Conservation (phyloP, 1,140 invertebrate genomes). For the Oreohelix idahoensis region DNA sequence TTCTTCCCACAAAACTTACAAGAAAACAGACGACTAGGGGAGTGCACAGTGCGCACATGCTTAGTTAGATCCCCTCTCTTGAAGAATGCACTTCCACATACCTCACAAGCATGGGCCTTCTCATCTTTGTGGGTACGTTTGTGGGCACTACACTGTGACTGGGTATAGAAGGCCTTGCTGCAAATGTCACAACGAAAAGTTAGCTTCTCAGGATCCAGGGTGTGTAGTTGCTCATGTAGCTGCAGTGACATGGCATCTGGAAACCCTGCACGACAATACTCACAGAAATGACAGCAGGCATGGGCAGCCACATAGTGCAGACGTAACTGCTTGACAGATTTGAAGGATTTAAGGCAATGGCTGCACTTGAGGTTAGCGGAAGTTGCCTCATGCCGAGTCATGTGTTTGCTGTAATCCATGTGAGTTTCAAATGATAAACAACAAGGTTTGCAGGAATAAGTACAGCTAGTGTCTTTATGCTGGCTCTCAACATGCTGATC, state of each 20-base stretch:
- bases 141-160: conserved; percentile 76
- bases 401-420: conserved; percentile 33
- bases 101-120: conserved; percentile 76
- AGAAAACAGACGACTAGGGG: conserved; percentile 61
- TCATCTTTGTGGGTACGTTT: conserved; percentile 75
- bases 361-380: conserved; percentile 40
- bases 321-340: conserved; percentile 44
- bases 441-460: conserved; percentile 32
- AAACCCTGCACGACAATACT: conserved; percentile 46
- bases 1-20: conserved; percentile 73
- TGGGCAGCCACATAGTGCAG: conserved; percentile 45
- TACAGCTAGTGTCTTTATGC: conserved; percentile 21
- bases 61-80: conserved; percentile 70
- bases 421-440: conserved; percentile 14
- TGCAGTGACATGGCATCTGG: conserved; percentile 35
- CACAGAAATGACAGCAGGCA: conserved; percentile 44
- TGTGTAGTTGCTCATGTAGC: conserved; percentile 44
- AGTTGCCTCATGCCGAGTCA: conserved; percentile 26
- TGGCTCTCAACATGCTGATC: conserved; percentile 30
- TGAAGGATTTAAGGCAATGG: conserved; percentile 45
- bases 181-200: conserved; percentile 75
- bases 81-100: conserved; percentile 73
- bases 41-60: conserved; percentile 69
- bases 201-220: conserved; percentile 37
- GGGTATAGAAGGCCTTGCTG: conserved; percentile 77